Evolutionary conservation across 64 coral and sea anemone species (phyloP), one percentile per base, ranked within the genome.

Genomic region (Platygyra sinensis): DNA sequence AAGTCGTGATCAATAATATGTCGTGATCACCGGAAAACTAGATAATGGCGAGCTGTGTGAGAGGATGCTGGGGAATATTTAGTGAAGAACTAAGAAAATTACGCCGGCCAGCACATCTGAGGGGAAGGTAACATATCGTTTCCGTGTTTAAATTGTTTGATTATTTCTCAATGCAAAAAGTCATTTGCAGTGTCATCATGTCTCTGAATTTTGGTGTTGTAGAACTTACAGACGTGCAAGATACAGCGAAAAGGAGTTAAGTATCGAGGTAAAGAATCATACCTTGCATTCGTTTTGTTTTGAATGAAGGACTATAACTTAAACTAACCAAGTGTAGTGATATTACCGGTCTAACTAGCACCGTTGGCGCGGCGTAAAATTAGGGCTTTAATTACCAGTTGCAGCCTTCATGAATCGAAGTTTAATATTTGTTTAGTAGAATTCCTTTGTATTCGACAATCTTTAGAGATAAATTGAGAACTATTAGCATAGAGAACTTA

Each of bases 191-290:
- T 69, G 65, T 69, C 65, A 69, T 69, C 65, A 0, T 69, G 0
- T n/a, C 20, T 33, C 10, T 11, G 22, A 10, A 11, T 74, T 51
- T 30, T 10, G 2, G 4, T 71, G 27, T 92, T 76, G 7, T 67
- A 96, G 94, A 83, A 92, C 94, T 76, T 89, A 86, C 67, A 92
- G 88, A 80, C 80, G 94, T 62, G 94, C 94, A 62, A 80, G 87
- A 29, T 96, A 96, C 64, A 96, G 86, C 30, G 94, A 96, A 52
- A 88, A 88, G 36, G 78, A 89, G 42, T 55, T 87, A 38, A 93
- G 89, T 60, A 91, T 96, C 22, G 94, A 96, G 94, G 94, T 96
- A 93, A 71, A 10, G 3, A 61, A 77, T n/a, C n/a, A n/a, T n/a
- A n/a, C n/a, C n/a, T n/a, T n/a, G 8, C 1, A 16, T 8, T 57